Base-by-base conservation (phyloP, 2,888 invertebrate species). In the Ectemnius lituratus region DNA sequence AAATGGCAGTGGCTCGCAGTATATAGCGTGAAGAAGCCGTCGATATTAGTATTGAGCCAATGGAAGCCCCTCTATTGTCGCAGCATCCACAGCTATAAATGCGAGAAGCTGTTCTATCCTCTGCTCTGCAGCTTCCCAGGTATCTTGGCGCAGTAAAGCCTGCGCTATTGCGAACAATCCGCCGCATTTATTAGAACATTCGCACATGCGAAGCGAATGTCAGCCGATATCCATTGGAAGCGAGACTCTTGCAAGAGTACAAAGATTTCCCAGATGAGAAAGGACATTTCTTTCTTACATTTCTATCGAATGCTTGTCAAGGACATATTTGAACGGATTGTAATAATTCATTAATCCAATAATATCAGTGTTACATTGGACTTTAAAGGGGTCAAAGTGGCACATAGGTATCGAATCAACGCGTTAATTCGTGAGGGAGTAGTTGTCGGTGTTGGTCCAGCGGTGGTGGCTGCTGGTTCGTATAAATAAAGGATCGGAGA, bases 81-180 rank as follows among this genome's bases (percentile, higher is more conserved):
- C 37, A 11, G 37, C 37, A 37, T 37, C 37, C 37, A 8, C 37
- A 6, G 37, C 37, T 37, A 37, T 37, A 37, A 37, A 37, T 37
- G 37, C 37, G 37, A 37, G 37, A 37, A 37, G 37, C 37, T 11
- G 1, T 23, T 23, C 37, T 11, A 0, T 23, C 3, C 37, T 60
- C 60, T n/a, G 37, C 37, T 11, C 37, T 8, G 20, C 60, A n/a
- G 16, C 60, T 37, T 18, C 45, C 60, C 28, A 60, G 45, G 60
- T 16, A 37, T 14, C 16, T 8, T 16, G 20, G 14, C 5, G 28
- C 27, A 23, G 13, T 28, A 28, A 59, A 27, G 59, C 59, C 28
- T n/a, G 6, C 28, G 14, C 28, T 28, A 59, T 20, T 59, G 23
- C 59, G n/a, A 11, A 11, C 37, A 37, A 37, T 37, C 37, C 37